phyloP scores from a whole-genome alignment of 2,113 vertebrate species.

The Cyanistes caeruleus region DNA sequence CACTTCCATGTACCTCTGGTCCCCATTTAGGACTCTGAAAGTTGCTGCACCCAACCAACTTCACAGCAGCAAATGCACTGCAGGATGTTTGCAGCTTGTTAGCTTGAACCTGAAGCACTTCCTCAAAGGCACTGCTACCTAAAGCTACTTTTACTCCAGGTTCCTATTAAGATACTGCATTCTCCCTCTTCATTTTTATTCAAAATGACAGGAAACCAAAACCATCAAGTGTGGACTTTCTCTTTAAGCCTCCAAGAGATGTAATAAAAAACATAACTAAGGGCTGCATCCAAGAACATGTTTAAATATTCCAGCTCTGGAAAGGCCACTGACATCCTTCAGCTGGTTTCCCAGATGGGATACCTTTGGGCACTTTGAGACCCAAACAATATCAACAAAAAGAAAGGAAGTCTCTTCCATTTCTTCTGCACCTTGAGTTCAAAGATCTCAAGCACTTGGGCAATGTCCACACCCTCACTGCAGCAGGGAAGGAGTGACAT shows the following conservation, averaged over 20 bases:
- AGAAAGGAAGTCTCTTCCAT: neutral
- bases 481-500: neutral
- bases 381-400: neutral
- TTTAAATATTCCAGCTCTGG: neutral
- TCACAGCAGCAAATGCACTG: neutral
- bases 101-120: neutral
- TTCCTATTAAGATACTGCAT: neutral
- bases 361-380: neutral
- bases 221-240: neutral
- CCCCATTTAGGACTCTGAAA: neutral
- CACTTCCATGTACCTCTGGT: neutral
- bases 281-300: neutral
- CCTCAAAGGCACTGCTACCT: conserved; percentile 22
- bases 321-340: neutral
- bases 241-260: neutral
- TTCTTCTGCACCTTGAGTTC: neutral
- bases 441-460: neutral
- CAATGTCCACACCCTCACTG: neutral
- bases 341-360: neutral
- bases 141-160: neutral
- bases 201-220: conserved; percentile 55
- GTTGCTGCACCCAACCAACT: neutral
- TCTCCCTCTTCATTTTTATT: conserved; percentile 43
- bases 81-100: conserved; percentile 19
- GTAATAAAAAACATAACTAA: conserved; percentile 37